phyloP scores from a whole-genome alignment of 1,140 invertebrate species.

The Drosophila trapezifrons region DNA sequence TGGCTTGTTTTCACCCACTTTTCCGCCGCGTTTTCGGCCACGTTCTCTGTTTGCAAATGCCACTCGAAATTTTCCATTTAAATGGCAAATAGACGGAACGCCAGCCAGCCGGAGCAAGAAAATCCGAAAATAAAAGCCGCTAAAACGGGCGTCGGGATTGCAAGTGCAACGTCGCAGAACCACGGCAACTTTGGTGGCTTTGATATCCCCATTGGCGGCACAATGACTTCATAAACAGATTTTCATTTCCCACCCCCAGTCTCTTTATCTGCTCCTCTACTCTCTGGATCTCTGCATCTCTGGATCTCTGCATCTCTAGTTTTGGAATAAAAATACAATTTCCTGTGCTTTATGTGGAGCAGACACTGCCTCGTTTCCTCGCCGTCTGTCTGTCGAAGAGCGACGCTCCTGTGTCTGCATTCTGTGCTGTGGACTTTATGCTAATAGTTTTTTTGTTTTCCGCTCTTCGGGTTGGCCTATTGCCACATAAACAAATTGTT shows the following conservation, averaged over 20 bases:
- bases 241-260: constrained; percentile 60
- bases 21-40: constrained; percentile 56
- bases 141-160: constrained; percentile 40
- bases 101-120: constrained; percentile 22
- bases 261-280: background rate
- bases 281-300: constrained; percentile 9
- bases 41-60: constrained; percentile 72
- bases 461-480: constrained; percentile 35
- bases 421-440: constrained; percentile 33
- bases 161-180: constrained; percentile 35
- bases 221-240: constrained; percentile 80
- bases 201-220: constrained; percentile 59
- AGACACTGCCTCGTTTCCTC: constrained; percentile 21
- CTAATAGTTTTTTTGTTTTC: constrained; percentile 30
- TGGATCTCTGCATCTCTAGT: constrained; percentile 11
- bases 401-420: background rate
- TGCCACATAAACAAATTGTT: constrained; percentile 45
- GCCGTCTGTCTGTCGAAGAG: constrained; percentile 1
- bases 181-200: constrained; percentile 23
- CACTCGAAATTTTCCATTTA: constrained; percentile 73
- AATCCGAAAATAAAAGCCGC: constrained; percentile 30
- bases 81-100: constrained; percentile 59
- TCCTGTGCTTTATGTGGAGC: constrained; percentile 62
- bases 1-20: constrained; percentile 76
- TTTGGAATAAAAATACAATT: constrained; percentile 60